Evolutionary conservation across 1,140 invertebrate genomes (phyloP).

Genomic region (Protaetia brevitarsis): DNA sequence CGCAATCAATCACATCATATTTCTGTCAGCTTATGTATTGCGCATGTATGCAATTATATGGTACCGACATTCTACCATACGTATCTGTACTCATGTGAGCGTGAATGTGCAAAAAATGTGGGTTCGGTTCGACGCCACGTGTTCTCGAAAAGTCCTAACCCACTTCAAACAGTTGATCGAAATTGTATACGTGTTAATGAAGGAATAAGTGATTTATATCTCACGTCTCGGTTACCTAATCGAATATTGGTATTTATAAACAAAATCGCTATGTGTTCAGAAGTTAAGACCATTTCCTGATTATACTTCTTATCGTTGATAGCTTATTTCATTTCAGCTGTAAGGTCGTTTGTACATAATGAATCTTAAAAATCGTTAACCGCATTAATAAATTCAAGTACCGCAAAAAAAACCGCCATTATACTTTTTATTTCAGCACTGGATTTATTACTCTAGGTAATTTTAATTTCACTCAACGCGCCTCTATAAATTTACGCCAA

Average conservation of each 20-base stretch:
- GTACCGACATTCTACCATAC: background rate
- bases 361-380: too few relatives aligned
- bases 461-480: background rate
- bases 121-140: constrained; percentile 3
- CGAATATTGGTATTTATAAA: background rate
- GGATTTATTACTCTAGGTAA: background rate
- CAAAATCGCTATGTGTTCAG: background rate
- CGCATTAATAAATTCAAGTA: too few relatives aligned
- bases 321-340: background rate
- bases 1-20: background rate
- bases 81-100: too few relatives aligned
- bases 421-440: background rate
- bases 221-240: background rate
- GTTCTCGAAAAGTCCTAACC: background rate
- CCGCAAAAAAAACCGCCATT: background rate
- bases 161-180: background rate
- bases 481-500: background rate
- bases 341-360: too few relatives aligned
- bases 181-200: background rate
- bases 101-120: background rate
- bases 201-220: background rate
- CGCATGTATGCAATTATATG: background rate
- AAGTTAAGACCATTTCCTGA: background rate
- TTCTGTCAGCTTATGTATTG: background rate
- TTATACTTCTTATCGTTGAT: background rate